Evolutionary conservation across 2,113 vertebrate species (phyloP), one percentile per base, ranked within the genome.

Genomic region (Pao palembangensis): DNA sequence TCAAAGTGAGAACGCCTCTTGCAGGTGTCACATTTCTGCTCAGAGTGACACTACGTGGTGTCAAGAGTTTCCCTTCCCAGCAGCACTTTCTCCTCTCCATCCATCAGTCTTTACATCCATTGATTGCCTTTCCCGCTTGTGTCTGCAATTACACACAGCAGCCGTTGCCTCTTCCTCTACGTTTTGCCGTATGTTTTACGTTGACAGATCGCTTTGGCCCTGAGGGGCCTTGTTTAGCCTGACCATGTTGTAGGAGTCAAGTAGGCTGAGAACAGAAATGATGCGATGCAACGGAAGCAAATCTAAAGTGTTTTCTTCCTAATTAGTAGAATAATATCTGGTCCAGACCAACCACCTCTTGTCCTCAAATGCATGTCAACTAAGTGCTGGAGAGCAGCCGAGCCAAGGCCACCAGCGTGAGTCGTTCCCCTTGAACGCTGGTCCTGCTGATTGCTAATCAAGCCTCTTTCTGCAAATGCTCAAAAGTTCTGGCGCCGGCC

Each of bases 391-490:
- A 44, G 20, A 72, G 42, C n/a, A 11, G 55, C 54, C 42, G 3
- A 23, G 15, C 20, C 67, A 49, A 67, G 13, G 59, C 62, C 57
- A 54, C 43, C 70, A 28, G 20, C 16, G 17, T n/a, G 34, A 61
- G 51, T 51, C 43, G 23, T 66, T 58, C 51, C 67, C 58, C 52
- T 54, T 56, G 16, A 69, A 57, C 63, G 34, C 48, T 64, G 67
- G 16, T 47, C 41, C 31, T 14, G 5, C 64, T 80, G 79, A 84
- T 82, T 81, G 59, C 53, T 71, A 73, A 84, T 82, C 77, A 82
- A 71, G 64, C 50, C 28, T 65, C 59, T 31, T 64, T 55, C 71
- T 34, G 46, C 18, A 64, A 52, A 59, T 19, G 48, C 61, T 49
- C 13, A 17, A 15, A 64, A 76, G 69, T 21, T 54, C 55, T 46